Evolutionary conservation across 2,113 vertebrate genomes (phyloP).

Genomic region (Perccottus glenii): DNA sequence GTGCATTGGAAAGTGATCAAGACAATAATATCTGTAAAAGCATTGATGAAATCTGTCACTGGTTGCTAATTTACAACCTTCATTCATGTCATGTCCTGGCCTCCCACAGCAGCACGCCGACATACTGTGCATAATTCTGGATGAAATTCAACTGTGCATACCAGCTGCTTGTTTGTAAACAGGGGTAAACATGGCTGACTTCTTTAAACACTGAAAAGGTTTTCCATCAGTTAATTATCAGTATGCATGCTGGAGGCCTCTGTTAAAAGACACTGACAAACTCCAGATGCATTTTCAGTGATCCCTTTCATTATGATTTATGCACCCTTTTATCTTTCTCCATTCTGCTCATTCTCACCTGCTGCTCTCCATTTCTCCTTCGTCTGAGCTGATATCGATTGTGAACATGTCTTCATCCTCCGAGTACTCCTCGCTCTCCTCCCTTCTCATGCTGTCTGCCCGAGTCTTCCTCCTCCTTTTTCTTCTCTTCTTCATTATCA

Average conservation of each 20-base stretch:
- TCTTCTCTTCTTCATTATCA: constrained; percentile 87
- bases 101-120: constrained; percentile 16
- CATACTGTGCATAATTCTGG: constrained; percentile 13
- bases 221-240: constrained; percentile 19
- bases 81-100: not conserved
- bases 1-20: not conserved
- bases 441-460: constrained; percentile 85
- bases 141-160: not conserved
- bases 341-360: constrained; percentile 34
- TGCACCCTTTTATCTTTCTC: not conserved
- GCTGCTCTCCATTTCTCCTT: constrained; percentile 70
- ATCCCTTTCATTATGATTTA: constrained; percentile 60
- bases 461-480: constrained; percentile 90
- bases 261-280: constrained; percentile 2
- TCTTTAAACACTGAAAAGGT: not conserved
- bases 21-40: not conserved
- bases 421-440: constrained; percentile 82
- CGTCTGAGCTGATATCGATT: constrained; percentile 95
- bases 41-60: constrained; percentile 5
- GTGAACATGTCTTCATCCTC: constrained; percentile 94
- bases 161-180: not conserved
- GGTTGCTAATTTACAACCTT: constrained; percentile 2
- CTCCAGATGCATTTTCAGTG: constrained; percentile 66
- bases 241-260: constrained; percentile 10
- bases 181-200: not conserved